Conservation (phyloP, 2,113 vertebrate species). For the Nyctereutes procyonoides region DNA sequence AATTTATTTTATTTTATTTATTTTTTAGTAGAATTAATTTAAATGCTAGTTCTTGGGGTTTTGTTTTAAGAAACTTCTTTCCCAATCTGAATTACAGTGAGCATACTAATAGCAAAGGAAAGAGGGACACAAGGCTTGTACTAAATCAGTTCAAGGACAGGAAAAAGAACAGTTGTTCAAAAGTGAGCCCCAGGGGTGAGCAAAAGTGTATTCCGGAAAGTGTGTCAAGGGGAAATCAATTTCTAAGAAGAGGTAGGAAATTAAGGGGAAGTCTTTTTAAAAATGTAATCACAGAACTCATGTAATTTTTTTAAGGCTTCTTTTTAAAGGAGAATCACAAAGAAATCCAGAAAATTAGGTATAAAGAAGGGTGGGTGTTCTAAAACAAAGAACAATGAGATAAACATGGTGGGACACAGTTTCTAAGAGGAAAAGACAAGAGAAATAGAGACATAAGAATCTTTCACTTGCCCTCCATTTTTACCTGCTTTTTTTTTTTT, state of each 20-base stretch:
- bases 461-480: not conserved
- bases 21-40: not conserved
- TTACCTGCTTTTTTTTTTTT: not conserved
- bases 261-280: conserved; percentile 38
- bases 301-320: conserved; percentile 44
- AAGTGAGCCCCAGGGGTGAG: not conserved
- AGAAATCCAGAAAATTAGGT: not conserved
- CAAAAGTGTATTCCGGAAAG: not conserved
- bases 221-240: conserved; percentile 27
- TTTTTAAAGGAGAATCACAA: conserved; percentile 26
- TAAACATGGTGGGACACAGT: not conserved
- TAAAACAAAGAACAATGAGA: conserved; percentile 7
- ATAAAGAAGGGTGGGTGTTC: not conserved
- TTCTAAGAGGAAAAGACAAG: not conserved
- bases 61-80: conserved; percentile 10
- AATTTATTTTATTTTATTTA: not conserved
- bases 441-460: not conserved
- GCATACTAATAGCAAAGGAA: not conserved
- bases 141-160: conserved; percentile 40
- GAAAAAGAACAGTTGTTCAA: conserved; percentile 13
- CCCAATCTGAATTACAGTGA: conserved; percentile 32
- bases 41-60: not conserved
- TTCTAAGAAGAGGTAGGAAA: conserved; percentile 17
- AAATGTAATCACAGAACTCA: conserved; percentile 32
- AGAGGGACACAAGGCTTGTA: not conserved